phyloP scores from a whole-genome alignment of 2,797 vertebrate species.

The Kryptopterus vitreolus region DNA sequence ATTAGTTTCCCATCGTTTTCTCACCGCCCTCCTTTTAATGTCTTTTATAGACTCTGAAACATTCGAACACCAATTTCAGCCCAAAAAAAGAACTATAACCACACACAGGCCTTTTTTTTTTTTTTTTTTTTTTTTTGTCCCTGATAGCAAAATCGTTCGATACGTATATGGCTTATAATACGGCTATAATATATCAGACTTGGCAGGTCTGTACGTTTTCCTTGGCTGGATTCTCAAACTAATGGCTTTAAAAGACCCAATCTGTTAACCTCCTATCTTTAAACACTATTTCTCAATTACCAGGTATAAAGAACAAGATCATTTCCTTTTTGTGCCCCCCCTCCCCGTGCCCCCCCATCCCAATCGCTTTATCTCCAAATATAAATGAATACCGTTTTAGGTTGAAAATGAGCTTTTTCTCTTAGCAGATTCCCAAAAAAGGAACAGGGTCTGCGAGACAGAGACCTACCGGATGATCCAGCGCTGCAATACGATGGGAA shows the following conservation, averaged over 20 bases:
- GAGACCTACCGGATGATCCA: slow-evolving; percentile 67
- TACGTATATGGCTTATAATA: background rate
- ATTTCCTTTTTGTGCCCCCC: slow-evolving; percentile 22
- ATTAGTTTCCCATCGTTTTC: too few relatives aligned
- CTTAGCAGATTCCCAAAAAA: background rate
- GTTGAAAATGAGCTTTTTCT: slow-evolving; percentile 43
- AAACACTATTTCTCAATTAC: slow-evolving; percentile 53
- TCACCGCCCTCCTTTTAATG: background rate
- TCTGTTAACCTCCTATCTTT: slow-evolving; percentile 43
- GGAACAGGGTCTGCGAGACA: slow-evolving; percentile 32
- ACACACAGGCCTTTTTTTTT: background rate
- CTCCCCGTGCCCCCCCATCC: background rate
- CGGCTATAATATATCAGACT: slow-evolving; percentile 8
- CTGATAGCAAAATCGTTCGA: background rate
- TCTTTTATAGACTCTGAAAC: background rate
- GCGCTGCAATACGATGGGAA: slow-evolving; percentile 71
- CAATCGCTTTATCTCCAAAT: slow-evolving; percentile 36
- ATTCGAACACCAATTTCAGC: background rate
- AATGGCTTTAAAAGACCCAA: slow-evolving; percentile 47
- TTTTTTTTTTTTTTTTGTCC: too few relatives aligned
- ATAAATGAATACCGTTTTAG: slow-evolving; percentile 47
- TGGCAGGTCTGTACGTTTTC: background rate
- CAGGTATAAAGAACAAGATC: slow-evolving; percentile 44
- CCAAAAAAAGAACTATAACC: background rate
- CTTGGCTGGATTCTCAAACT: slow-evolving; percentile 12